Conservation (phyloP, 2,888 invertebrate species). For the Lasioglossum malachurum region DNA sequence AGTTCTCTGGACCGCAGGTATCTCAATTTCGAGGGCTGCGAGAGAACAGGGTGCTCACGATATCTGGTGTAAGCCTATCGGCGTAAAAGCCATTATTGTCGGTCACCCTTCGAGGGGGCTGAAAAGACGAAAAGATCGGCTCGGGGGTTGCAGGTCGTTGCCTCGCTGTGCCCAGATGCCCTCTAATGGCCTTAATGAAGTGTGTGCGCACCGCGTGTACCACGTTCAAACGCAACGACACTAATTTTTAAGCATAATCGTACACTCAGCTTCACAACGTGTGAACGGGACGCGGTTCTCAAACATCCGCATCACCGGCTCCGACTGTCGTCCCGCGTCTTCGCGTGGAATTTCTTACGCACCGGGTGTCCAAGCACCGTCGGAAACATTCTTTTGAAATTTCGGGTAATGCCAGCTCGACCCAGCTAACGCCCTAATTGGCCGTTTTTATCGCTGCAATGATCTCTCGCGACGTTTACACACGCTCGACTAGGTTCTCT, state of each 20-base stretch:
- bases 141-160: slow-evolving; percentile 65
- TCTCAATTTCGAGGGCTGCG: slow-evolving; percentile 61
- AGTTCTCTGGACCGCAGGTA: slow-evolving; percentile 52
- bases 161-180: slow-evolving; percentile 77
- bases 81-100: slow-evolving; percentile 68
- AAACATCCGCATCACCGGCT: slow-evolving; percentile 65
- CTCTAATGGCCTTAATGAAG: slow-evolving; percentile 84
- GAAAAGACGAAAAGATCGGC: slow-evolving; percentile 70
- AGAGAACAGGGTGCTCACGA: slow-evolving; percentile 55
- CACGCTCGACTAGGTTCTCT: background rate
- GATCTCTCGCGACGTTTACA: background rate
- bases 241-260: slow-evolving; percentile 85
- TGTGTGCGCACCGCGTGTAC: slow-evolving; percentile 81
- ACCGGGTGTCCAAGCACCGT: slow-evolving; percentile 47
- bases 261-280: slow-evolving; percentile 85
- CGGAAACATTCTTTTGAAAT: slow-evolving; percentile 46
- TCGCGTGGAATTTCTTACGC: slow-evolving; percentile 56
- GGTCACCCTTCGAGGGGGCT: slow-evolving; percentile 61
- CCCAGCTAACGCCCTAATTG: slow-evolving; percentile 42
- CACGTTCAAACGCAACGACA: slow-evolving; percentile 78
- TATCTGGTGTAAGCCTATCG: slow-evolving; percentile 69
- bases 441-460: slow-evolving; percentile 29
- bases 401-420: slow-evolving; percentile 41
- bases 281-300: slow-evolving; percentile 79
- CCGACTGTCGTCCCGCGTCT: slow-evolving; percentile 45